Percentiles rank a stretch among this genome's conserved stretches.
These are phyloP conservation scores for Schrankia costaestrigalis DNA, from an alignment of 2,888 invertebrate species.

Conservation along the genomic window DNA sequence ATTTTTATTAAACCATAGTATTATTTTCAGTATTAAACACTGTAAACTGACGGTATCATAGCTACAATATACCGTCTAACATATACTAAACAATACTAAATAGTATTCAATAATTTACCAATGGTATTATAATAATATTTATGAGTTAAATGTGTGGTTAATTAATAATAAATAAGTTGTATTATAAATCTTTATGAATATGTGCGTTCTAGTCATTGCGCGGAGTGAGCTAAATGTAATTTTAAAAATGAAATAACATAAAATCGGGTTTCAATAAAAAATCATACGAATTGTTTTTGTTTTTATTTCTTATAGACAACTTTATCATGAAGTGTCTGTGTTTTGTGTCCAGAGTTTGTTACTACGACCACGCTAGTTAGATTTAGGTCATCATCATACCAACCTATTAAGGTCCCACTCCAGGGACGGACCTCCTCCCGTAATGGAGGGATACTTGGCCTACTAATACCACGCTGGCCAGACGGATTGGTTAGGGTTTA, in stretches of 20 bases:
- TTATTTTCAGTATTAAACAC: too few species aligned
- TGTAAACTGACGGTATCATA: not conserved
- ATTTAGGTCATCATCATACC: too few species aligned
- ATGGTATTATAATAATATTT: not conserved
- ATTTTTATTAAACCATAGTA: too few species aligned
- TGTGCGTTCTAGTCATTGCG: slow-evolving; percentile 39
- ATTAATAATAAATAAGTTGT: slow-evolving; percentile 35
- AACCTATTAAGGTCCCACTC: too few species aligned
- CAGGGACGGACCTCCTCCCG: too few species aligned
- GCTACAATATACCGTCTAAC: not conserved
- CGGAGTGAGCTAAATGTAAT: slow-evolving; percentile 61
- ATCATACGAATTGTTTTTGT: slow-evolving; percentile 34
- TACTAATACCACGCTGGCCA: too few species aligned
- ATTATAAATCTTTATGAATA: slow-evolving; percentile 30
- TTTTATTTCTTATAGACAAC: slow-evolving; percentile 6
- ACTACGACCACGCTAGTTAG: too few species aligned
- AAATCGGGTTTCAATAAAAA: slow-evolving; percentile 77
- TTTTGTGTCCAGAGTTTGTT: too few species aligned
- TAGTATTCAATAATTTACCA: not conserved
- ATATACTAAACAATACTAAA: not conserved
- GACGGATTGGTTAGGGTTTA: too few species aligned
- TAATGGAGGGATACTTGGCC: too few species aligned
- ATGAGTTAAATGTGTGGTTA: slow-evolving; percentile 20
- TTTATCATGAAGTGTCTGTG: too few species aligned
- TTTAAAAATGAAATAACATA: slow-evolving; percentile 61